Evolutionary conservation across 2,888 invertebrate genomes (phyloP), one percentile per base, ranked within the genome.

Genomic region (Rugalucina vietnamica): DNA sequence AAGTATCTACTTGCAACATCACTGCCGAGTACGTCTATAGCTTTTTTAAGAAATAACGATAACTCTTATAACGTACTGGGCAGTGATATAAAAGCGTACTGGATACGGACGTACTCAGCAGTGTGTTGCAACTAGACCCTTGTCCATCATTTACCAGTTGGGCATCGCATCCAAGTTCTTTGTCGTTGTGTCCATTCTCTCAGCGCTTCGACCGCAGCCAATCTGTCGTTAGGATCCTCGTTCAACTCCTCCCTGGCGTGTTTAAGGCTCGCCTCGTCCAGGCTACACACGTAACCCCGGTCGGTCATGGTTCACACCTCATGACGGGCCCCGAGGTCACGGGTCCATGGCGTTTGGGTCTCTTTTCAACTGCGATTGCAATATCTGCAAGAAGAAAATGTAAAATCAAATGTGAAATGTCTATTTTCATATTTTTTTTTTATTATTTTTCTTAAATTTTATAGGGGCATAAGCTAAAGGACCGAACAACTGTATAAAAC

Each of bases 161-260:
- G 88, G 18, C 80, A 83, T n/a, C 50, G 49, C 14, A 88, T 79
- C 88, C 88, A 88, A 8, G 36, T 39, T 0, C 57, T 69, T 57
- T 88, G 79, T 24, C 84, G 69, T 18, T 75, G 70, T 10, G 80
- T 80, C 88, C 88, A 88, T 2, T 83, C 72, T 12, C 88, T 65
- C 14, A 88, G 75, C 18, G 86, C 81, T 39, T 80, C 76, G 0
- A 88, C 88, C 0, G 88, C 76, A 5, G 81, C 75, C 21, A 86
- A 73, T 74, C 86, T 43, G 27, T 88, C 88, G 0, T 37, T 49
- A 0, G 85, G 83, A 39, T 85, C 69, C 76, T 88, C 88, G 24
- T 85, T 83, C 1, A 86, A 83, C 34, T 86, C 86, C 34, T 27
- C 21, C 10, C 36, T 49, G 0, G 86, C 86, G 37, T 79, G 81